Percentiles rank a stretch among this genome's conserved stretches.
Conservation (phyloP, 2,113 vertebrate genomes). For the Plecotus auritus region DNA sequence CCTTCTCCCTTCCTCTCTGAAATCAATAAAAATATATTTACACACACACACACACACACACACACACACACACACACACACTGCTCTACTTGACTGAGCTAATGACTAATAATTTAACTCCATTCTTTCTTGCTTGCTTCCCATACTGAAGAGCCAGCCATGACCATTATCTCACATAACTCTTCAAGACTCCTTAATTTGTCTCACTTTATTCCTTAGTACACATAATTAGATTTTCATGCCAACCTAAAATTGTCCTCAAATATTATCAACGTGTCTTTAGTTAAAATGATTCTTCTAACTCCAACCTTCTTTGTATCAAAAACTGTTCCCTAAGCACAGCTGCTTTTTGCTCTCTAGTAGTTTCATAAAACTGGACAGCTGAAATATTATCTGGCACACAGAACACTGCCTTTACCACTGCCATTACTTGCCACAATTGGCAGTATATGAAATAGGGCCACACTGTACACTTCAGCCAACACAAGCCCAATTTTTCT, state of each 20-base stretch:
- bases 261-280: neutral
- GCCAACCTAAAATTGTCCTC: neutral
- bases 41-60: too few species aligned
- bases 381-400: neutral
- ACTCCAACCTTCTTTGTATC: neutral
- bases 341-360: neutral
- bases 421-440: neutral
- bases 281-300: neutral
- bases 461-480: fast-evolving
- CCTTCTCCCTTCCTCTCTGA: too few species aligned
- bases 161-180: neutral
- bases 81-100: neutral
- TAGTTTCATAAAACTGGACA: neutral
- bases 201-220: neutral
- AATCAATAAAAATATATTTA: too few species aligned
- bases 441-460: neutral
- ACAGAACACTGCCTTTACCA: neutral
- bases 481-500: neutral
- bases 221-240: neutral
- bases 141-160: neutral
- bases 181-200: neutral
- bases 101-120: neutral
- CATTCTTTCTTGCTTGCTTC: neutral
- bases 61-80: neutral
- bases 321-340: neutral